Conservation (phyloP, 2,113 vertebrate species). For the Channa argus region DNA sequence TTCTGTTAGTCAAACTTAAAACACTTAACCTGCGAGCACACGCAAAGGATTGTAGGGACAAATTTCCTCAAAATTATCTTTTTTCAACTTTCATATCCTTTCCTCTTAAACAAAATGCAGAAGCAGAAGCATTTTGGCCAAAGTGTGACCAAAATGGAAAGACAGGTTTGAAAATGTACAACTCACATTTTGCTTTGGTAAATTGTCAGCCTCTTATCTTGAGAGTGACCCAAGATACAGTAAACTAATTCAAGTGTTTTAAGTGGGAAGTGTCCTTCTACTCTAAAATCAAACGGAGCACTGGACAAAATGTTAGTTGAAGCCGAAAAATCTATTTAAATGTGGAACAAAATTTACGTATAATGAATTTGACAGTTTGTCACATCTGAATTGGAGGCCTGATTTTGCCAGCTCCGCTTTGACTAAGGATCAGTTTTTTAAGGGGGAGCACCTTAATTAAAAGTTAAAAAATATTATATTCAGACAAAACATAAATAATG, state of each 20-base stretch:
- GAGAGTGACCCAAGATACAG: slow-evolving; percentile 17
- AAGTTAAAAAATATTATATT: neutral
- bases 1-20: neutral
- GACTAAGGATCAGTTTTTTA: neutral
- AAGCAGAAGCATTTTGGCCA: slow-evolving; percentile 8
- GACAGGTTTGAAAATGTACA: slow-evolving; percentile 33
- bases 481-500: neutral
- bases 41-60: neutral
- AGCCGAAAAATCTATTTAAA: slow-evolving; percentile 12
- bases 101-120: slow-evolving; percentile 44
- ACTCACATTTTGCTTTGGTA: slow-evolving; percentile 27
- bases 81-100: slow-evolving; percentile 43
- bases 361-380: slow-evolving; percentile 39
- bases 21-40: neutral
- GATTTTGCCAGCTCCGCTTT: slow-evolving; percentile 2
- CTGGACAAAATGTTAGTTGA: slow-evolving; percentile 2
- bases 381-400: slow-evolving; percentile 16
- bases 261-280: slow-evolving; percentile 28
- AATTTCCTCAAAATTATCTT: slow-evolving; percentile 35
- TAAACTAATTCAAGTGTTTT: slow-evolving; percentile 39
- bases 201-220: slow-evolving; percentile 12
- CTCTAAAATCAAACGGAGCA: slow-evolving; percentile 10
- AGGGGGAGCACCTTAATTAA: neutral
- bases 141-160: slow-evolving; percentile 29
- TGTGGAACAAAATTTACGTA: slow-evolving; percentile 14